phyloP scores from a whole-genome alignment of 2,797 vertebrate species.

The Discoglossus pictus region DNA sequence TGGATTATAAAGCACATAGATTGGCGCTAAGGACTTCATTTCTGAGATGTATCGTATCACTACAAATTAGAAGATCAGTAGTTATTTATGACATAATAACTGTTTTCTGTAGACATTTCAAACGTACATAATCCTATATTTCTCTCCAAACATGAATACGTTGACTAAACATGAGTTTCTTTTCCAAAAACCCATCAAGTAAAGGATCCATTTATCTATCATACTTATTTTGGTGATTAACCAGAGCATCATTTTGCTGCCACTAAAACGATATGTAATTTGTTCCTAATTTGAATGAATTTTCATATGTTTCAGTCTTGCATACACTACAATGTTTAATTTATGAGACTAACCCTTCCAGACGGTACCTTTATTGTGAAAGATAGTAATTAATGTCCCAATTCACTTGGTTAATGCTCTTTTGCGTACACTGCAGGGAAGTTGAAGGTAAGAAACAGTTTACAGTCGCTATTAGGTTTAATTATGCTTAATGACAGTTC shows the following conservation, averaged over 20 bases:
- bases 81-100: too few relatives aligned
- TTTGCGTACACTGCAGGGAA: constrained; percentile 66
- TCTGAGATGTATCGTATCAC: too few relatives aligned
- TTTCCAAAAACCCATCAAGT: constrained; percentile 54
- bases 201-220: constrained; percentile 65
- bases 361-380: constrained; percentile 70
- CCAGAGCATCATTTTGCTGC: constrained; percentile 67
- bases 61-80: too few relatives aligned
- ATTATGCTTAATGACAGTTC: constrained; percentile 74
- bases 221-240: constrained; percentile 70
- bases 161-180: too few relatives aligned
- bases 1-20: too few relatives aligned
- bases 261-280: constrained; percentile 60
- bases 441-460: constrained; percentile 75
- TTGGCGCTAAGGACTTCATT: too few relatives aligned
- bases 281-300: constrained; percentile 65
- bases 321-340: constrained; percentile 72
- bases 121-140: too few relatives aligned
- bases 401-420: constrained; percentile 67
- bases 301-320: constrained; percentile 71
- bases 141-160: too few relatives aligned
- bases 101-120: too few relatives aligned
- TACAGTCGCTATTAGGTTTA: constrained; percentile 76
- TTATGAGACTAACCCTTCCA: constrained; percentile 73
- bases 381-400: constrained; percentile 72